phyloP scores from a whole-genome alignment of 2,113 vertebrate species.

The Caranx melampygus region DNA sequence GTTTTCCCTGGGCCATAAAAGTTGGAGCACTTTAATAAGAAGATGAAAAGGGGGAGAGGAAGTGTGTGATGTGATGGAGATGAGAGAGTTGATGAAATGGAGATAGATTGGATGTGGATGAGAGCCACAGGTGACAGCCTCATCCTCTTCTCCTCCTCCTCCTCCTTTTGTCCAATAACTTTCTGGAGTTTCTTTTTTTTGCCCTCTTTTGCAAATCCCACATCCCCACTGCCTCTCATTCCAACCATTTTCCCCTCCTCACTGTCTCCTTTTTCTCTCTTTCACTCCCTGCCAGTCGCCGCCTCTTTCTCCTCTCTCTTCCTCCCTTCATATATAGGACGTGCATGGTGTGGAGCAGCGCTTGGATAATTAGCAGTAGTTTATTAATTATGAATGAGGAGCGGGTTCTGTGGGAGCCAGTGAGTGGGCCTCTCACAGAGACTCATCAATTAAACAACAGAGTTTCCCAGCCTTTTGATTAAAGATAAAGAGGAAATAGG shows the following conservation, averaged over 20 bases:
- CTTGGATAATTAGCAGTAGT: constrained; percentile 78
- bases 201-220: constrained; percentile 33
- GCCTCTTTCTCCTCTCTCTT: constrained; percentile 15
- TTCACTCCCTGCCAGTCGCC: constrained; percentile 13
- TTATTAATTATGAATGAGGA: constrained; percentile 81
- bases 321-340: constrained; percentile 58
- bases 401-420: constrained; percentile 74
- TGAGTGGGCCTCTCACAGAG: constrained; percentile 71
- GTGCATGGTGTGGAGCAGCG: constrained; percentile 39
- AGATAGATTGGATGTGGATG: constrained; percentile 60
- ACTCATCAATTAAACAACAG: constrained; percentile 84
- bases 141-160: constrained; percentile 47
- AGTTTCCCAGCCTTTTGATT: constrained; percentile 82
- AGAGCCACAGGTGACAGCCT: constrained; percentile 70
- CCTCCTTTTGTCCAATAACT: constrained; percentile 13
- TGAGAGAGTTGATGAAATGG: constrained; percentile 72
- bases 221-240: constrained; percentile 32
- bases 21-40: constrained; percentile 69
- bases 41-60: constrained; percentile 63
- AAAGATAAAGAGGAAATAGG: constrained; percentile 83
- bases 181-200: neutral
- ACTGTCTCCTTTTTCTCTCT: constrained; percentile 11
- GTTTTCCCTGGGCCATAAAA: constrained; percentile 64
- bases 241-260: constrained; percentile 14
- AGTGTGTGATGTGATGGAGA: constrained; percentile 65